Conservation (phyloP, 2,797 vertebrate genomes). For the Enteromius thamalakanensis region DNA sequence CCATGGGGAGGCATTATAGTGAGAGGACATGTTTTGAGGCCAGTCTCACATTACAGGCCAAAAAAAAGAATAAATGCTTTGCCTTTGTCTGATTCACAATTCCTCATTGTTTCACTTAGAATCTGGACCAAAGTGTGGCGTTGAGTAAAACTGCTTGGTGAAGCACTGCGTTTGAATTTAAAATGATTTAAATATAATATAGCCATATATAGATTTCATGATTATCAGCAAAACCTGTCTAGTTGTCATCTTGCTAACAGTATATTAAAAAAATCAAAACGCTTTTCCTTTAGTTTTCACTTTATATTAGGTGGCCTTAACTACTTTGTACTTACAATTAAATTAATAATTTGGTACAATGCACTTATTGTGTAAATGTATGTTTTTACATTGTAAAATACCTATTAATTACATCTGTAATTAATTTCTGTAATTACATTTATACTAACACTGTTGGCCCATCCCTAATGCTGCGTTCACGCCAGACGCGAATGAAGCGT, state of each 20-base stretch:
- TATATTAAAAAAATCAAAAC: not conserved
- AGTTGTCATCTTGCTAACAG: not conserved
- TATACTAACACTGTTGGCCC: too few relatives aligned
- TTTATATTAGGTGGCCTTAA: too few relatives aligned
- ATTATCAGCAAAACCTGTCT: not conserved
- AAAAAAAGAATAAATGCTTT: conserved; percentile 45
- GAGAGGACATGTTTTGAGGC: conserved; percentile 40
- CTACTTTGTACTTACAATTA: too few relatives aligned
- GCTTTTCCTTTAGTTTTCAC: not conserved
- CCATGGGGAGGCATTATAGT: conserved; percentile 18
- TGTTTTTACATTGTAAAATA: too few relatives aligned
- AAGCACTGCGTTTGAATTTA: conserved; percentile 1
- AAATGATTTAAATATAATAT: not conserved
- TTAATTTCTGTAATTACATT: too few relatives aligned
- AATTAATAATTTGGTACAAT: too few relatives aligned
- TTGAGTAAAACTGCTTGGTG: not conserved
- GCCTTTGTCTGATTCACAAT: conserved; percentile 50
- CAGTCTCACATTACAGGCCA: conserved; percentile 49
- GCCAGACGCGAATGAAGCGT: too few relatives aligned
- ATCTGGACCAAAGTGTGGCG: conserved; percentile 27
- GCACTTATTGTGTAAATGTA: too few relatives aligned
- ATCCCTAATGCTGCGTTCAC: too few relatives aligned
- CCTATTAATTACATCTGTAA: too few relatives aligned
- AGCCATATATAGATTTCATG: not conserved
- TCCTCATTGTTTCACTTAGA: conserved; percentile 35